Conservation (phyloP, 2,113 vertebrate genomes). For the Corythornis cristatus region DNA sequence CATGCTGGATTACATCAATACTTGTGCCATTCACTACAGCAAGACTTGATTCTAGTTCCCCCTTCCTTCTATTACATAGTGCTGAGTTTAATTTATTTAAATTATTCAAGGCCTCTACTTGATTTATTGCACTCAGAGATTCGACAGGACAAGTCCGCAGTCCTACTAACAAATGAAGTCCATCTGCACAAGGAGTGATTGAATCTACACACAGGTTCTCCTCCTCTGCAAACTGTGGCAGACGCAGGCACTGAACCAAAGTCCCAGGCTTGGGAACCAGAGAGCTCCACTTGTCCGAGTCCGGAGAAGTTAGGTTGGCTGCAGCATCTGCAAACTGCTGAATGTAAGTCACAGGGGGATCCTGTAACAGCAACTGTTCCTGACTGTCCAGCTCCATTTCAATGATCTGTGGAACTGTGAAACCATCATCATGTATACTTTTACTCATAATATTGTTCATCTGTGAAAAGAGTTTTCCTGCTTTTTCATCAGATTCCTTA, state of each 20-base stretch:
- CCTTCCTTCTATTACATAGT: slow-evolving; percentile 91
- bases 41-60: slow-evolving; percentile 83
- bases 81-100: slow-evolving; percentile 98
- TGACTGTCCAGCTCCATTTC: slow-evolving; percentile 99
- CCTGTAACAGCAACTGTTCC: slow-evolving; percentile 95
- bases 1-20: slow-evolving; percentile 83
- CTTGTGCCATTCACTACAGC: slow-evolving; percentile 87
- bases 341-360: slow-evolving; percentile 97
- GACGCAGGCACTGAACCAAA: slow-evolving; percentile 93
- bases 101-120: slow-evolving; percentile 99
- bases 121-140: slow-evolving; percentile 94
- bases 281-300: slow-evolving; percentile 94
- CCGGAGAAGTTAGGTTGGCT: slow-evolving; percentile 85
- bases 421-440: slow-evolving; percentile 96
- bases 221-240: slow-evolving; percentile 95
- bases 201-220: slow-evolving; percentile 96
- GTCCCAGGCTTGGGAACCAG: slow-evolving; percentile 93
- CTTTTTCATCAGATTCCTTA: slow-evolving; percentile 97
- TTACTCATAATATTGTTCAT: slow-evolving; percentile 99
- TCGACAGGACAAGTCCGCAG: slow-evolving; percentile 89
- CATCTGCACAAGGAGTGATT: slow-evolving; percentile 95
- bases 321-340: slow-evolving; percentile 97
- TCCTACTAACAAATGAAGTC: slow-evolving; percentile 92
- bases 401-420: slow-evolving; percentile 98
- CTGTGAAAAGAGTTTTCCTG: slow-evolving; percentile 95